Evolutionary conservation across 2,888 invertebrate genomes (phyloP).

Genomic region (Drosophila neotestacea): DNA sequence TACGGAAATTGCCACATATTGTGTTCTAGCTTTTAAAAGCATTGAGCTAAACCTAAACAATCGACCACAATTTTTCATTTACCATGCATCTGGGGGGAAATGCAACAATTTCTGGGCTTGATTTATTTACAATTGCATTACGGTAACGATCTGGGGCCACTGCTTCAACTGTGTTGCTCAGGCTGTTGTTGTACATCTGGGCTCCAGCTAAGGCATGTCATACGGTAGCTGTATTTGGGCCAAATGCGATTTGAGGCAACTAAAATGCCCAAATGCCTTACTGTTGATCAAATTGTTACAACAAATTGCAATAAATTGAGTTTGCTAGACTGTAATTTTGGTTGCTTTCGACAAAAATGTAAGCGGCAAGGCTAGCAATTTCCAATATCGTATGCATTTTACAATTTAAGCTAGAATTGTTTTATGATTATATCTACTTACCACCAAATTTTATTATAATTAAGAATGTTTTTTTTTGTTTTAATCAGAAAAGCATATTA

Average conservation of each 20-base stretch:
- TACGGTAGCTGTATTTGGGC: conserved; percentile 3
- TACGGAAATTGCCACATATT: conserved; percentile 6
- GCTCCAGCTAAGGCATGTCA: background rate
- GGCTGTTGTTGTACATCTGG: background rate
- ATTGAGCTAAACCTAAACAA: conserved; percentile 7
- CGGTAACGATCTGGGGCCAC: conserved; percentile 35
- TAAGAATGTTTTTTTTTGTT: background rate
- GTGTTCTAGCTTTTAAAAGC: background rate
- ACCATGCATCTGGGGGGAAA: conserved; percentile 1
- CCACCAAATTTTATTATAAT: no score
- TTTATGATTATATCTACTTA: background rate
- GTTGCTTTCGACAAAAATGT: conserved; percentile 15
- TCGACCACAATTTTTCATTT: conserved; percentile 13
- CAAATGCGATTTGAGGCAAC: conserved; percentile 22
- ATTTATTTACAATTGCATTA: conserved; percentile 58
- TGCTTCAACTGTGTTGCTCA: background rate
- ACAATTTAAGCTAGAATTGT: background rate
- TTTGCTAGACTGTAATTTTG: conserved; percentile 39
- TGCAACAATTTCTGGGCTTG: conserved; percentile 51
- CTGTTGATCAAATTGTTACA: conserved; percentile 15
- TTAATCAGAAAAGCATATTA: background rate
- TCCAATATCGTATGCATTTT: background rate
- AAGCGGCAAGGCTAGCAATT: conserved; percentile 6
- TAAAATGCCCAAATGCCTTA: conserved; percentile 15
- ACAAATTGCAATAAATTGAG: conserved; percentile 26